Conservation (phyloP, 35 echinoderm and acorn worm genomes). For the Nesometra sesokonis region DNA sequence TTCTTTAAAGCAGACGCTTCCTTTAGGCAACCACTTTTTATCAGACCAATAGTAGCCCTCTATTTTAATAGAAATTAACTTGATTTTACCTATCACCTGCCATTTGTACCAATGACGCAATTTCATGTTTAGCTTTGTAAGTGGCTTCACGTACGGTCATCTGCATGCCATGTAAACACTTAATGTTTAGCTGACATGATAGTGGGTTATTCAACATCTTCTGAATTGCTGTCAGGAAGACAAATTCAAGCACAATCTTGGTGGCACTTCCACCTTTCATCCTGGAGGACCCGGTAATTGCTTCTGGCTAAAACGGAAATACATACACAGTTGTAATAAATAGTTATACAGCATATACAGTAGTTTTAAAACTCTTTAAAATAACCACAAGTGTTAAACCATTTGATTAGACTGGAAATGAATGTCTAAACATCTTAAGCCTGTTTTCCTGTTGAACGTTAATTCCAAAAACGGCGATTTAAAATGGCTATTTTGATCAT, state of each 20-base stretch:
- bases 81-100: conserved; percentile 24
- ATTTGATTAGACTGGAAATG: background rate
- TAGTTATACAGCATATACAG: too few species aligned
- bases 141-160: background rate
- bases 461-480: background rate
- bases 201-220: background rate
- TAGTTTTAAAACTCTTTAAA: too few species aligned
- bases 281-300: conserved; percentile 86
- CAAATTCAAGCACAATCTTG: conserved; percentile 63
- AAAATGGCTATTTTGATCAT: too few species aligned
- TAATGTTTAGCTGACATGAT: background rate
- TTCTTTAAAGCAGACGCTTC: too few species aligned
- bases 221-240: conserved; percentile 46
- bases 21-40: too few species aligned
- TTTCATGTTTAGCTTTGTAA: background rate
- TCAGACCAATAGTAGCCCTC: too few species aligned
- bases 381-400: background rate
- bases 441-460: too few species aligned
- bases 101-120: conserved; percentile 16
- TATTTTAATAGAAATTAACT: too few species aligned
- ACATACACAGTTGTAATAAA: too few species aligned
- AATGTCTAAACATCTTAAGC: background rate
- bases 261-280: conserved; percentile 87
- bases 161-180: background rate
- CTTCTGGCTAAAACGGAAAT: conserved; percentile 53